These are phyloP conservation scores for Prosopocoilus inquinatus DNA, from an alignment of 2,888 invertebrate genomes.

Conservation along the genomic window DNA sequence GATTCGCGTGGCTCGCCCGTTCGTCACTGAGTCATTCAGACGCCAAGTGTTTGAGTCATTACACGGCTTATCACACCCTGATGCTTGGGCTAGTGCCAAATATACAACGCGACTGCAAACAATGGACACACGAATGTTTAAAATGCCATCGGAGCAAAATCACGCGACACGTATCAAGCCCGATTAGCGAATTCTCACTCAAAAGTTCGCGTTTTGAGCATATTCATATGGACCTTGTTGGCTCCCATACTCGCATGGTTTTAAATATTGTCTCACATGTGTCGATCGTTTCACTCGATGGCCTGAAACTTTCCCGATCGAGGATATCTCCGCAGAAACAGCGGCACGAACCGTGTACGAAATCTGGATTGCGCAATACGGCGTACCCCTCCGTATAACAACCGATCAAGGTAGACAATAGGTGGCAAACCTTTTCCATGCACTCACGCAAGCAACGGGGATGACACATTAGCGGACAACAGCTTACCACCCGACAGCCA, in stretches of 20 bases:
- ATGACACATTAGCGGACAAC: too few species aligned
- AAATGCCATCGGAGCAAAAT: slow-evolving; percentile 41
- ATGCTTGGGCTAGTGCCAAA: slow-evolving; percentile 12
- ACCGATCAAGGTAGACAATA: slow-evolving; percentile 38
- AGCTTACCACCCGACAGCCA: too few species aligned
- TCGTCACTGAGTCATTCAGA: too few species aligned
- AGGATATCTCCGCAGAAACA: slow-evolving; percentile 35
- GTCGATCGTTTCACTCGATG: slow-evolving; percentile 38
- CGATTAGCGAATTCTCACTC: too few species aligned
- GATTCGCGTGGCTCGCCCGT: slow-evolving; percentile 3
- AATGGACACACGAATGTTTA: slow-evolving; percentile 14
- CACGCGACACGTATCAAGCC: too few species aligned
- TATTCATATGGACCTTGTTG: slow-evolving; percentile 49
- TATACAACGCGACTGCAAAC: slow-evolving; percentile 4
- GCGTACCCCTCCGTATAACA: too few species aligned
- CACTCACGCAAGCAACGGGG: slow-evolving; percentile 20
- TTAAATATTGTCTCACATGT: slow-evolving; percentile 37
- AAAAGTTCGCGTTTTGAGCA: slow-evolving; percentile 42
- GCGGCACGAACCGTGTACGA: slow-evolving; percentile 32
- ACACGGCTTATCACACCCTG: slow-evolving; percentile 5
- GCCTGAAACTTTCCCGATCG: too few species aligned
- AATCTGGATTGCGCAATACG: slow-evolving; percentile 37
- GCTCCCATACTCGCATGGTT: slow-evolving; percentile 36
- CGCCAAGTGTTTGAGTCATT: not conserved
- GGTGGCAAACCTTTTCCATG: slow-evolving; percentile 27